A percentile compares a stretch with the other conserved stretches of the same genome.
These are phyloP conservation scores for Ophonus ardosiacus DNA, from an alignment of 2,888 invertebrate genomes.

Conservation along the genomic window DNA sequence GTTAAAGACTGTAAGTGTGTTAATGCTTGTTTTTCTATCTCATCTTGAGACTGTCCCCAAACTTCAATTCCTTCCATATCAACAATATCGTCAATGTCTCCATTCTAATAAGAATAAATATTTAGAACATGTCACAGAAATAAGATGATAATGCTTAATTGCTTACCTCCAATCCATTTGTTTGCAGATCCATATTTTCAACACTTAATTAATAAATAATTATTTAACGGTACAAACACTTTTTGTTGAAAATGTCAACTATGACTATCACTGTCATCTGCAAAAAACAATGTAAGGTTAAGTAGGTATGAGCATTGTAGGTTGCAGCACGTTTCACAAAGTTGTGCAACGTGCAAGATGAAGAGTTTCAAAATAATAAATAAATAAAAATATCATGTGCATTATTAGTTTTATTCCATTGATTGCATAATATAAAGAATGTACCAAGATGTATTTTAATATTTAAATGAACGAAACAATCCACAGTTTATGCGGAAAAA, in stretches of 20 bases:
- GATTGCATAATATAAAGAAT: no score
- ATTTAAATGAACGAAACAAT: no score
- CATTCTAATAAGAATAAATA: conserved; percentile 42
- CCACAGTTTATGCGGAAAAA: no score
- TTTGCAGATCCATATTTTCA: background rate
- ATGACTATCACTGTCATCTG: no score
- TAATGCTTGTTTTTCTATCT: conserved; percentile 73
- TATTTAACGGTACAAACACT: background rate
- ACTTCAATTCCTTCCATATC: conserved; percentile 70
- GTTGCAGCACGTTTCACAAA: background rate
- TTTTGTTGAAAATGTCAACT: background rate
- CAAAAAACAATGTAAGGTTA: background rate
- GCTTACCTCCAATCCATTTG: background rate
- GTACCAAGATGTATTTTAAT: no score
- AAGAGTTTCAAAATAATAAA: no score
- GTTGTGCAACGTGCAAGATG: no score
- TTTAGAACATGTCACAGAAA: background rate
- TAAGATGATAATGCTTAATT: background rate
- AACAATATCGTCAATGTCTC: conserved; percentile 43
- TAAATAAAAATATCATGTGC: no score
- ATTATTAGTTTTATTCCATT: no score
- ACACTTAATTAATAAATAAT: background rate
- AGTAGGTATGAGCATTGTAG: background rate
- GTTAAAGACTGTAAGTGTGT: conserved; percentile 72
- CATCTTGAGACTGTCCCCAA: conserved; percentile 73